Evolutionary conservation across 2,113 vertebrate species (phyloP), one percentile per base, ranked within the genome.

Genomic region (Caloenas nicobarica): DNA sequence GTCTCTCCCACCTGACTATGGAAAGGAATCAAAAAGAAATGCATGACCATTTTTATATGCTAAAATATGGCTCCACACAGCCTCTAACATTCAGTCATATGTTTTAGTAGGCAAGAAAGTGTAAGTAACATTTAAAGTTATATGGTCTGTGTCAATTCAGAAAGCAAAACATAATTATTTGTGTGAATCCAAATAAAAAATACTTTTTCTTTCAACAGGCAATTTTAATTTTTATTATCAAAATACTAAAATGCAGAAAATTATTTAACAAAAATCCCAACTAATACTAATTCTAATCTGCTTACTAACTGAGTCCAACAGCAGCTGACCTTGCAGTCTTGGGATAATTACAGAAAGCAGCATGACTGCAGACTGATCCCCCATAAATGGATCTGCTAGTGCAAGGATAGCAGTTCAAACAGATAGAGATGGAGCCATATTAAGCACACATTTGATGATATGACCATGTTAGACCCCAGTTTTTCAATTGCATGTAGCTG

Each of bases 381-480:
- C 66, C 26, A n/a, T 72, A 85, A 89, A 57, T n/a, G 62, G 57
- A 70, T 66, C 61, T 72, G 18, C 68, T 73, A 42, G n/a, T 50
- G 36, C 28, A 77, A 84, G 33, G 28, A 24, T n/a, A 65, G 28
- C 0, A 0, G 14, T 64, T 81, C 42, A 81, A 61, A 68, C 25
- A 73, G 22, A n/a, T 7, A 89, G 26, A 73, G 31, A 57, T 11
- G 15, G 38, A 76, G 12, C 12, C 15, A 13, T 5, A 19, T 26
- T 40, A 76, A 64, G 11, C 21, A 68, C 18, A 84, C 4, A 1
- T 64, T 81, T 85, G 65, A 44, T 71, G 21, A 53, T 40, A 60
- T 36, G 22, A 54, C 44, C 13, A 11, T 0, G 0, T 57, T 48
- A 69, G 42, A 34, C 23, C n/a, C 28, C 53, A 53, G 23, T 33